Percentiles rank a stretch among this genome's conserved stretches.
Evolutionary conservation across 2,113 vertebrate species (phyloP).

Genomic region (Struthidea cinerea): DNA sequence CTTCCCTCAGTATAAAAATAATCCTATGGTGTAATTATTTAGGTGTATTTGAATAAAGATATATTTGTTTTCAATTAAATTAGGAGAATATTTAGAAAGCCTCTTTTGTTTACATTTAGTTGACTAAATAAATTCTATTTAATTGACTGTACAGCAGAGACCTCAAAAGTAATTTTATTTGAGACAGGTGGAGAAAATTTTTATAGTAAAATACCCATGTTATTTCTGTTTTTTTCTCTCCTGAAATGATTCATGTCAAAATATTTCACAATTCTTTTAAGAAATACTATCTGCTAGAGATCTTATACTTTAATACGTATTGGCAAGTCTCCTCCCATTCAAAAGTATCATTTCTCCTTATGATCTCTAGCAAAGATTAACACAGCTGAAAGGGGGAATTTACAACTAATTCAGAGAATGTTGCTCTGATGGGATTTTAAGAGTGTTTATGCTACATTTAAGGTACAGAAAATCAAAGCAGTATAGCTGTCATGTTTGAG

Average conservation of each 20-base stretch:
- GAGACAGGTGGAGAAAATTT: background rate
- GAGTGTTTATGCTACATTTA: background rate
- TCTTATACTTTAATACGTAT: background rate
- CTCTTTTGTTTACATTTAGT: background rate
- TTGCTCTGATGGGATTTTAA: background rate
- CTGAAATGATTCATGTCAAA: background rate
- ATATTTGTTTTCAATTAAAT: background rate
- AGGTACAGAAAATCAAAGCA: constrained; percentile 18
- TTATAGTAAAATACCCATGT: background rate
- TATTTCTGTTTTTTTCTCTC: background rate
- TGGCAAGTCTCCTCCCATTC: background rate
- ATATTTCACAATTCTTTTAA: background rate
- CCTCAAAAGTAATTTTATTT: background rate
- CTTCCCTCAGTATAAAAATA: background rate
- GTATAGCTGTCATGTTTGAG: constrained; percentile 15
- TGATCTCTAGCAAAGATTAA: background rate
- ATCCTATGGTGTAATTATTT: background rate
- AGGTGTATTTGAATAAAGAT: background rate
- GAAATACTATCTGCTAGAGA: background rate
- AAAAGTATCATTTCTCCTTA: background rate
- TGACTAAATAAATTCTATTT: background rate
- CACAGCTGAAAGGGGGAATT: background rate
- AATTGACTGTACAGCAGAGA: background rate
- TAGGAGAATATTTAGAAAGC: background rate
- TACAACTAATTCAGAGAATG: background rate